These are phyloP conservation scores for Ochropacha duplaris DNA, from an alignment of 2,888 invertebrate species.

Conservation along the genomic window DNA sequence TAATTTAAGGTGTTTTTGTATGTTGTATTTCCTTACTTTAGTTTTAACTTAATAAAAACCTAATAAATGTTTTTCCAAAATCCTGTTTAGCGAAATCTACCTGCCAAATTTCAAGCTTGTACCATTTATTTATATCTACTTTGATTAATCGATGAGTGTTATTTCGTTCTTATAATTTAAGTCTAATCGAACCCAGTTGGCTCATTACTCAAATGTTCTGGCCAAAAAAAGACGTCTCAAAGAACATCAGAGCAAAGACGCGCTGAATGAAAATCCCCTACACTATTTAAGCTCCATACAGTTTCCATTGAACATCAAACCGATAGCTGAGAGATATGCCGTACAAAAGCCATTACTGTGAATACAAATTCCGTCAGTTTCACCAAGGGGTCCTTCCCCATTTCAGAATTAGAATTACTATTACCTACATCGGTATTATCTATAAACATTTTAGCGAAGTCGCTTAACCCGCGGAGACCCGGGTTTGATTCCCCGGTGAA, in stretches of 20 bases:
- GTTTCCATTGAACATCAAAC: slow-evolving; percentile 53
- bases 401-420: slow-evolving; percentile 68
- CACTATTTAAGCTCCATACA: slow-evolving; percentile 45
- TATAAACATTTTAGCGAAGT: slow-evolving; percentile 81
- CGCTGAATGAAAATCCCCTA: slow-evolving; percentile 34
- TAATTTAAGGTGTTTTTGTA: no score
- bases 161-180: background rate
- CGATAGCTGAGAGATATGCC: slow-evolving; percentile 45
- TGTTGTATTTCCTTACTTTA: no score
- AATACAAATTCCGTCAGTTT: slow-evolving; percentile 69
- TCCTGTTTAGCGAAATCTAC: no score
- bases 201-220: slow-evolving; percentile 24
- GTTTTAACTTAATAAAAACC: no score
- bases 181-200: slow-evolving; percentile 11
- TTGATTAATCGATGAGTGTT: no score
- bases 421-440: slow-evolving; percentile 77
- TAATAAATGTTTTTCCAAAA: no score
- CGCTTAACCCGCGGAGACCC: slow-evolving; percentile 81
- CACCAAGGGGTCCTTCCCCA: slow-evolving; percentile 50
- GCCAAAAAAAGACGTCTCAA: slow-evolving; percentile 35
- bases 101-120: no score
- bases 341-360: slow-evolving; percentile 69
- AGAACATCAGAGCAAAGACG: slow-evolving; percentile 27
- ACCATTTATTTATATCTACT: no score
- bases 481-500: slow-evolving; percentile 64